phyloP scores from a whole-genome alignment of 2,113 vertebrate genomes.

The Pachypanchax playfairii region DNA sequence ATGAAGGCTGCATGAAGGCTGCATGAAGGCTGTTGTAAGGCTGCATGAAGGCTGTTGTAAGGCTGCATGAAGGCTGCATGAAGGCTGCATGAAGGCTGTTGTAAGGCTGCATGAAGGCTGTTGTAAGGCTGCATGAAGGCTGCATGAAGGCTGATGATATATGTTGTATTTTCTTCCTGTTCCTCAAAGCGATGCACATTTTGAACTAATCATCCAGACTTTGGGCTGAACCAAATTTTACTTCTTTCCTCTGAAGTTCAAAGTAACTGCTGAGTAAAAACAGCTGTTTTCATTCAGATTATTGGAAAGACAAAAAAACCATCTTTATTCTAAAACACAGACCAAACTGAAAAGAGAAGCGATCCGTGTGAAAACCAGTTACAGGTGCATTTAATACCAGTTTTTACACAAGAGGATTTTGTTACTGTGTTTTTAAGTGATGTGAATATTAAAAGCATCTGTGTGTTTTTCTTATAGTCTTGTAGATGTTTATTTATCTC shows the following conservation, averaged over 20 bases:
- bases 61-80: too few species aligned
- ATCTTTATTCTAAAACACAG: slow-evolving; percentile 86
- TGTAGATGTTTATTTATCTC: slow-evolving; percentile 53
- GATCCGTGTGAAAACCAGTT: slow-evolving; percentile 95
- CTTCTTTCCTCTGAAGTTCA: slow-evolving; percentile 81
- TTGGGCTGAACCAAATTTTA: slow-evolving; percentile 65
- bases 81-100: too few species aligned
- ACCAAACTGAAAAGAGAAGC: slow-evolving; percentile 96
- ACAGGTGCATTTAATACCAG: slow-evolving; percentile 94
- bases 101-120: too few species aligned
- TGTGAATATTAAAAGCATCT: slow-evolving; percentile 98
- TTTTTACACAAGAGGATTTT: slow-evolving; percentile 99
- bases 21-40: too few species aligned
- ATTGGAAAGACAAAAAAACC: slow-evolving; percentile 55
- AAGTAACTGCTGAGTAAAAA: slow-evolving; percentile 95
- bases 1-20: too few species aligned
- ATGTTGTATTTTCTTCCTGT: too few species aligned
- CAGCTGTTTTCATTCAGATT: slow-evolving; percentile 95
- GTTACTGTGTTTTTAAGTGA: slow-evolving; percentile 99
- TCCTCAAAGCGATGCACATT: too few species aligned
- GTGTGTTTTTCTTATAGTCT: slow-evolving; percentile 91
- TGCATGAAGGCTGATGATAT: too few species aligned
- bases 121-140: too few species aligned
- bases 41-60: too few species aligned
- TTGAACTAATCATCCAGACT: too few species aligned